Evolutionary conservation across 2,113 vertebrate genomes (phyloP).

Genomic region (Phrynocephalus versicolor): DNA sequence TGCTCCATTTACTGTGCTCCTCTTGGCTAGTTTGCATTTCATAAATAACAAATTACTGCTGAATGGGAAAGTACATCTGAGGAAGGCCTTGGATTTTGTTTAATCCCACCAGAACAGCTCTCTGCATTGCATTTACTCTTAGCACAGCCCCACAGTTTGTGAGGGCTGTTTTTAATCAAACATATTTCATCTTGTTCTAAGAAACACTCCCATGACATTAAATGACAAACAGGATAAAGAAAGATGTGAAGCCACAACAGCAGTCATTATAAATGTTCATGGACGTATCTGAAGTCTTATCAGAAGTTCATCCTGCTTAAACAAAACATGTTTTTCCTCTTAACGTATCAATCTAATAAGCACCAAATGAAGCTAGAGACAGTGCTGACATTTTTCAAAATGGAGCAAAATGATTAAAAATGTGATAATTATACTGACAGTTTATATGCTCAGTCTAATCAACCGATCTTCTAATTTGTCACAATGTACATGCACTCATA

Average conservation of each 20-base stretch:
- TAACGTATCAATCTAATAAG: slow-evolving; percentile 85
- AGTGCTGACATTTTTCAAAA: slow-evolving; percentile 80
- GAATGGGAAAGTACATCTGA: not conserved
- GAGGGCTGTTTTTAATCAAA: slow-evolving; percentile 29
- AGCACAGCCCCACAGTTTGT: not conserved
- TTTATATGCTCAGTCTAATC: slow-evolving; percentile 85
- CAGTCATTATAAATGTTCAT: slow-evolving; percentile 72
- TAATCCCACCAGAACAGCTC: not conserved
- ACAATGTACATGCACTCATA: slow-evolving; percentile 83
- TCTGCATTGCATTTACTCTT: not conserved
- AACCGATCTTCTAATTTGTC: slow-evolving; percentile 83
- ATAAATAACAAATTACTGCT: not conserved
- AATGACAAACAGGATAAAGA: slow-evolving; percentile 44
- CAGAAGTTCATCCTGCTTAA: slow-evolving; percentile 80
- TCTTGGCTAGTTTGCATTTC: not conserved
- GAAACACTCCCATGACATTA: slow-evolving; percentile 45
- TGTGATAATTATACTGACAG: slow-evolving; percentile 86
- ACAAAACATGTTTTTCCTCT: slow-evolving; percentile 82
- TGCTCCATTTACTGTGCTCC: not conserved
- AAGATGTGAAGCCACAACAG: slow-evolving; percentile 61
- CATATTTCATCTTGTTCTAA: slow-evolving; percentile 54
- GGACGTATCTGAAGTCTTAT: slow-evolving; percentile 73
- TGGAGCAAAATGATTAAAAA: slow-evolving; percentile 85
- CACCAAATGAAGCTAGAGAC: slow-evolving; percentile 82
- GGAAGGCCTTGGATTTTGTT: not conserved